phyloP scores from a whole-genome alignment of 1,140 invertebrate species.

The Goniozus legneri region DNA sequence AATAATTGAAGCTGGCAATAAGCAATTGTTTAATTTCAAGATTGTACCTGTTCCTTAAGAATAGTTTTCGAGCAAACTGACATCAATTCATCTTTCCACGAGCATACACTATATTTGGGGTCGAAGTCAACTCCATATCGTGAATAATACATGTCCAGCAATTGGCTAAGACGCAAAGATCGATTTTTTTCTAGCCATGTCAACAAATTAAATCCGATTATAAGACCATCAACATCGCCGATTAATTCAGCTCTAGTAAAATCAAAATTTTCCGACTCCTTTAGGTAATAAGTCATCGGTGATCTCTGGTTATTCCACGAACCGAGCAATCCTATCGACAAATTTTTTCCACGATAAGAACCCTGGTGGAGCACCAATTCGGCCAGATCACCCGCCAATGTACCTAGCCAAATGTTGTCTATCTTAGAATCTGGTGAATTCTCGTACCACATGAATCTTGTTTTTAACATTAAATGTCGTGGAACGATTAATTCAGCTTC shows the following conservation, averaged over 20 bases:
- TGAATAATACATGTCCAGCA: conserved; percentile 70
- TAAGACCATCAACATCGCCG: conserved; percentile 66
- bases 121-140: conserved; percentile 59
- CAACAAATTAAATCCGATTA: conserved; percentile 57
- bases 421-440: conserved; percentile 33
- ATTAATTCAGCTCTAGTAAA: conserved; percentile 64
- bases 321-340: conserved; percentile 57
- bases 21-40: not conserved
- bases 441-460: conserved; percentile 30
- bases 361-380: conserved; percentile 63
- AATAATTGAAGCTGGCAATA: conserved; percentile 2
- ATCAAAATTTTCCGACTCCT: conserved; percentile 55
- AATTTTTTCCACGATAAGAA: conserved; percentile 43
- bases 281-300: conserved; percentile 58
- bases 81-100: conserved; percentile 52
- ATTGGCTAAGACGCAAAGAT: conserved; percentile 60
- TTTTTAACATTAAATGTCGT: conserved; percentile 19
- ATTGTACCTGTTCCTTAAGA: conserved; percentile 36
- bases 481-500: conserved; percentile 31
- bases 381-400: conserved; percentile 63
- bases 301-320: conserved; percentile 64
- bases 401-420: conserved; percentile 60
- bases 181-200: conserved; percentile 52
- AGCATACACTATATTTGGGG: conserved; percentile 56
- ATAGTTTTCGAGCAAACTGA: conserved; percentile 22